Base-by-base conservation (phyloP, 2,113 vertebrate genomes). In the Seriola aureovittata region DNA sequence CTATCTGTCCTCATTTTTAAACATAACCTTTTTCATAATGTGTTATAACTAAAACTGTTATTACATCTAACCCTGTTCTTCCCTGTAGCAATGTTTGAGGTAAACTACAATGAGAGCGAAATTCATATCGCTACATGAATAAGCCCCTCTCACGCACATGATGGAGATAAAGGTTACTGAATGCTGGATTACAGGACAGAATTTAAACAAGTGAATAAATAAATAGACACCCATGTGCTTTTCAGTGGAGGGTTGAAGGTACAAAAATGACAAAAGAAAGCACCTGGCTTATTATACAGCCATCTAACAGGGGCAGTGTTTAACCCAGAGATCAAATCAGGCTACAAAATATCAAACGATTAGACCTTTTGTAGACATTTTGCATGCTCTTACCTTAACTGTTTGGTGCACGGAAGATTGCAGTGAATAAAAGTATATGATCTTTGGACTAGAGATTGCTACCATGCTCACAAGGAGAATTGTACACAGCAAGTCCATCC, bases 361-460 rank as follows among this genome's bases (percentile, higher is more conserved):
- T 44, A 0, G 36, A 29, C 42, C 12, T 3, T 9, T 10, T 36
- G 57, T 29, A 29, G 29, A 29, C 34, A 65, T 59, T 42, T 62
- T 40, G 14, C 16, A 64, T 4, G 9, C 21, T 12, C 23, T 19
- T 54, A 80, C 29, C 60, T n/a, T 29, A 44, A 69, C 44, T 40
- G 57, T 66, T 73, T 58, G 32, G 8, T 54, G 16, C 25, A 42
- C 29, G 2, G 29, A 65, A 73, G 36, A 75, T 23, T 62, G 36
- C 29, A 36, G 34, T 12, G 1, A n/a, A 52, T 29, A 19, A 75
- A 75, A 62, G 42, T 32, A 40, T 71, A 54, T 62, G 23, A 82
- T 74, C 73, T 80, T 46, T 66, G 65, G 48, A 48, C 32, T 25
- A 63, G 29, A 80, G 58, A 55, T 75, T 48, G 19, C 6, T 48